These are phyloP conservation scores for Hycleus cichorii DNA, from an alignment of 1,140 invertebrate genomes.

Conservation along the genomic window DNA sequence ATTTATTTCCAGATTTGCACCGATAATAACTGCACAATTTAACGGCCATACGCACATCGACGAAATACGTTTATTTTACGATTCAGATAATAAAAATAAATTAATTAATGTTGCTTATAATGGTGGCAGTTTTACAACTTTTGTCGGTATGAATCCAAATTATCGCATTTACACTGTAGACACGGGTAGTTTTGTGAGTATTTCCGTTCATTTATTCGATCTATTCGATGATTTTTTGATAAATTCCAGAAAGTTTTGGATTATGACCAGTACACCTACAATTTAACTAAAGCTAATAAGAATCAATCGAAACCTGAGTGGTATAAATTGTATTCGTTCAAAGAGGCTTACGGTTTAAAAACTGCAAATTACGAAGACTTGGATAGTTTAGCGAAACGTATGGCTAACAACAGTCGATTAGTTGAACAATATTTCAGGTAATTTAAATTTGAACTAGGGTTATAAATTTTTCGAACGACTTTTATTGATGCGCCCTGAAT, in stretches of 20 bases:
- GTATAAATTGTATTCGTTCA: constrained; percentile 26
- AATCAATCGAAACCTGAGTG: constrained; percentile 13
- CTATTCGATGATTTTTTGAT: neutral
- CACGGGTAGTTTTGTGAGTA: constrained; percentile 6
- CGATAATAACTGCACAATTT: constrained; percentile 67
- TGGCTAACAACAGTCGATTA: neutral
- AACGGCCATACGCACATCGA: constrained; percentile 75
- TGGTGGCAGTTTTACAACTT: constrained; percentile 62
- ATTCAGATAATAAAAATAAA: constrained; percentile 32
- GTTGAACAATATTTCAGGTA: constrained; percentile 7
- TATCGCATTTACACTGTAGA: constrained; percentile 19
- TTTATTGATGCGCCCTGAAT: no score
- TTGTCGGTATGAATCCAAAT: constrained; percentile 20
- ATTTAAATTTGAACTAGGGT: neutral
- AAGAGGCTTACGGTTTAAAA: constrained; percentile 33
- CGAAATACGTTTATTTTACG: constrained; percentile 61
- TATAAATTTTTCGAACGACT: neutral
- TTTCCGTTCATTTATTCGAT: neutral
- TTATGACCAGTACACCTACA: constrained; percentile 23
- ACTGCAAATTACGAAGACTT: constrained; percentile 44
- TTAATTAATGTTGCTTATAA: constrained; percentile 64
- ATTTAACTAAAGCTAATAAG: constrained; percentile 19
- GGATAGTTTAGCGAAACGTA: constrained; percentile 33
- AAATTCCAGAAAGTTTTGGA: constrained; percentile 20
- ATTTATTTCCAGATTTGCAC: constrained; percentile 31